Base-by-base conservation (phyloP, 1,140 invertebrate genomes). In the Euschistus heros region DNA sequence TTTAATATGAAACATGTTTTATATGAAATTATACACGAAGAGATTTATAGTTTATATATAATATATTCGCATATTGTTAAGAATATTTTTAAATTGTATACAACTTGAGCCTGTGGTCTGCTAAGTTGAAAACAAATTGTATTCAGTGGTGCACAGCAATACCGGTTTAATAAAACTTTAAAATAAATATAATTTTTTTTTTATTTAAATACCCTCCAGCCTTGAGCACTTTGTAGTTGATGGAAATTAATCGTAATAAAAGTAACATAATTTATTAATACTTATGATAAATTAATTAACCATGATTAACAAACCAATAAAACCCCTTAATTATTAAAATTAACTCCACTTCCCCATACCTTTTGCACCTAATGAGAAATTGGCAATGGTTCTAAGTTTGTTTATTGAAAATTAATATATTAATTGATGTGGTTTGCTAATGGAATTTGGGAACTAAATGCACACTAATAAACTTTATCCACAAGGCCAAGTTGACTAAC, bases 401-500 rank as follows among this genome's bases (percentile, higher is more conserved):
- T 27, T 17, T 33, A 22, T 59, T n/a, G 33, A 37, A 37, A 33
- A 59, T 59, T 59, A 59, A 59, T 59, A 33, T 26, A 26, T 26
- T 59, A 59, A 59, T 59, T 47, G 22, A n/a, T 44, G 52, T 64
- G 33, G 20, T 63, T 60, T 67, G 30, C 42, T 52, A 60, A 59
- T 55, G 47, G 63, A 65, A 64, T 24, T 44, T 65, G 50, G 52
- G 50, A 65, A 65, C 50, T 26, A 37, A 22, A 64, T 64, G 63
- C 63, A 65, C 52, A 55, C 30, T 62, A 57, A 30, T 61, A 27
- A 63, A 50, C 46, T 22, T 47, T 54, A 64, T 67, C 66, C 60
- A 67, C 60, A 63, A 24, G 66, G 66, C 66, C 66, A 66, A 66
- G 65, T 66, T 66, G 65, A 66, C 63, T 62, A 62, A 62, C 61